A percentile compares a stretch with the other conserved stretches of the same genome.
These are phyloP conservation scores for Celastrina argiolus DNA, from an alignment of 2,888 invertebrate species.

Conservation along the genomic window DNA sequence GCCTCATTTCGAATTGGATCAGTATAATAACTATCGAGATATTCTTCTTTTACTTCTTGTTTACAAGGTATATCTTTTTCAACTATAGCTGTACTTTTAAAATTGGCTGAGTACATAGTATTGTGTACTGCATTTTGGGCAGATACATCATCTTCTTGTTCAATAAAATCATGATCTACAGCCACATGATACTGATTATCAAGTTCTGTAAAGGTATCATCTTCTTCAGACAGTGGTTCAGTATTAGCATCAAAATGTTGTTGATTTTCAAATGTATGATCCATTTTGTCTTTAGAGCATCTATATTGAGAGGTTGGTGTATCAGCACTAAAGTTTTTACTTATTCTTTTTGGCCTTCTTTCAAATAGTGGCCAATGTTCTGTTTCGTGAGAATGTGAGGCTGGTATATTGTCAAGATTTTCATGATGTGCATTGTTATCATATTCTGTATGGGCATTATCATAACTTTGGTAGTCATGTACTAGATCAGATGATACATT, in stretches of 20 bases:
- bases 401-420: slow-evolving; percentile 32
- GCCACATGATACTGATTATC: slow-evolving; percentile 71
- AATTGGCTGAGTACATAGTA: slow-evolving; percentile 23
- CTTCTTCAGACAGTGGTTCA: slow-evolving; percentile 55
- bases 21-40: not conserved
- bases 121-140: slow-evolving; percentile 33
- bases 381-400: slow-evolving; percentile 28
- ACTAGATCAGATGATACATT: not conserved
- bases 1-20: not conserved
- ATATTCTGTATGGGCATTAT: slow-evolving; percentile 1
- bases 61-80: slow-evolving; percentile 14
- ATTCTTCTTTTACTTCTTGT: not conserved
- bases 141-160: slow-evolving; percentile 47
- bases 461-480: not conserved
- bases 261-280: slow-evolving; percentile 35
- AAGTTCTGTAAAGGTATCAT: slow-evolving; percentile 67
- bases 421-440: slow-evolving; percentile 32
- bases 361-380: slow-evolving; percentile 46
- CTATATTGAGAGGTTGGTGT: slow-evolving; percentile 29
- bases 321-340: slow-evolving; percentile 36
- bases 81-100: slow-evolving; percentile 41
- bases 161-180: slow-evolving; percentile 66
- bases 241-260: slow-evolving; percentile 54
- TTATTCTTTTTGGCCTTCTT: slow-evolving; percentile 41
- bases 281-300: slow-evolving; percentile 27